These are phyloP conservation scores for Progne subis DNA, from an alignment of 2,113 vertebrate genomes.

Conservation along the genomic window DNA sequence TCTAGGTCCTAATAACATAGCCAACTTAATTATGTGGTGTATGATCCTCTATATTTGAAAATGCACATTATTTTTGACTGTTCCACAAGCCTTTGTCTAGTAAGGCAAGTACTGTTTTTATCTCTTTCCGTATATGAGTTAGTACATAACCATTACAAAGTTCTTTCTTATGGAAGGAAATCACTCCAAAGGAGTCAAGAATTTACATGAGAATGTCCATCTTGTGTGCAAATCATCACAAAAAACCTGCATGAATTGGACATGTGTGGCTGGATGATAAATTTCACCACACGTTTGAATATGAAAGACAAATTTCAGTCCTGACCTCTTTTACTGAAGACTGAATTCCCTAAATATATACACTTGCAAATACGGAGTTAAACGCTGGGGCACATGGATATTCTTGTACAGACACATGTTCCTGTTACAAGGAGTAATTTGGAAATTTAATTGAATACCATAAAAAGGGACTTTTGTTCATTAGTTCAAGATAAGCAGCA, in stretches of 20 bases:
- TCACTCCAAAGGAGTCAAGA: not conserved
- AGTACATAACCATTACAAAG: not conserved
- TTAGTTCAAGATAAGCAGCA: not conserved
- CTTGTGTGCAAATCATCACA: not conserved
- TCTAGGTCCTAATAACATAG: not conserved
- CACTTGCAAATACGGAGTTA: not conserved
- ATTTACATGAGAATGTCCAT: not conserved
- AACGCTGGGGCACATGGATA: not conserved
- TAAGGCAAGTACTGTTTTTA: not conserved
- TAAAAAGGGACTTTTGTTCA: not conserved
- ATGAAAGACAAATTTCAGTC: not conserved
- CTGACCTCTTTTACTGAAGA: not conserved
- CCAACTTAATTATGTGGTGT: fast-evolving
- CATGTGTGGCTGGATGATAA: not conserved
- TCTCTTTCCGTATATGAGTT: not conserved
- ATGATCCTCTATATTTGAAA: not conserved
- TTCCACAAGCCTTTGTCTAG: not conserved
- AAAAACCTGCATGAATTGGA: not conserved
- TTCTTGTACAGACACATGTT: not conserved
- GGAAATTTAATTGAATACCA: not conserved
- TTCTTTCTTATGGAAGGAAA: not conserved
- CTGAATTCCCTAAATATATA: not conserved
- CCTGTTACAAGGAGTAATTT: not conserved
- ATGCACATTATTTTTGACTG: not conserved
- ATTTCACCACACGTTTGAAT: not conserved